phyloP scores from a whole-genome alignment of 2,113 vertebrate genomes.

The Hyperoodon ampullatus region DNA sequence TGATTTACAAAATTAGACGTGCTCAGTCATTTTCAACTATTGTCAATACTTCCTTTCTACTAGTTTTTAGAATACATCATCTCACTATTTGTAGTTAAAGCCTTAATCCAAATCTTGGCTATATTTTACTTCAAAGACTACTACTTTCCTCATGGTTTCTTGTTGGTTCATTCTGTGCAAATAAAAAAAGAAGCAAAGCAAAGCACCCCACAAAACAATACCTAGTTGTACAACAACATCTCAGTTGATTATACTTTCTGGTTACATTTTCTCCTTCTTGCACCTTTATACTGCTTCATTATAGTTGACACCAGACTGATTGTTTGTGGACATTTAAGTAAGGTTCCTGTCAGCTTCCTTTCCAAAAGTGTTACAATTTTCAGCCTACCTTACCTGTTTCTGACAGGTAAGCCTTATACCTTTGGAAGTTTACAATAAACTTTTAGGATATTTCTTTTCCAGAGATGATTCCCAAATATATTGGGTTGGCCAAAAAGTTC shows the following conservation, averaged over 20 bases:
- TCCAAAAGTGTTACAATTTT: not conserved
- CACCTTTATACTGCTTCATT: not conserved
- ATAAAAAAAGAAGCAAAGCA: not conserved
- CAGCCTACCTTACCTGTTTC: not conserved
- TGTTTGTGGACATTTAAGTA: not conserved
- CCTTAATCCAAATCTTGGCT: not conserved
- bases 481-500: no score
- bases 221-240: not conserved
- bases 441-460: conserved; percentile 51
- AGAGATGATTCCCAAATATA: conserved; percentile 42
- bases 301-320: not conserved
- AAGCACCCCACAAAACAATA: not conserved
- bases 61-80: not conserved
- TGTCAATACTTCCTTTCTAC: not conserved
- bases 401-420: not conserved
- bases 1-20: not conserved
- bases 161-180: conserved; percentile 13
- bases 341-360: conserved; percentile 4
- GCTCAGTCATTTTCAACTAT: not conserved
- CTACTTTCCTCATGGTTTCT: not conserved
- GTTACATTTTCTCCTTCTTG: not conserved
- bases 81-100: not conserved
- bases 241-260: not conserved
- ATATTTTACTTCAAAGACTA: not conserved
- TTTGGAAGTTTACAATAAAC: conserved; percentile 21